phyloP scores from a whole-genome alignment of 2,113 vertebrate species.

The Bombycilla garrulus region DNA sequence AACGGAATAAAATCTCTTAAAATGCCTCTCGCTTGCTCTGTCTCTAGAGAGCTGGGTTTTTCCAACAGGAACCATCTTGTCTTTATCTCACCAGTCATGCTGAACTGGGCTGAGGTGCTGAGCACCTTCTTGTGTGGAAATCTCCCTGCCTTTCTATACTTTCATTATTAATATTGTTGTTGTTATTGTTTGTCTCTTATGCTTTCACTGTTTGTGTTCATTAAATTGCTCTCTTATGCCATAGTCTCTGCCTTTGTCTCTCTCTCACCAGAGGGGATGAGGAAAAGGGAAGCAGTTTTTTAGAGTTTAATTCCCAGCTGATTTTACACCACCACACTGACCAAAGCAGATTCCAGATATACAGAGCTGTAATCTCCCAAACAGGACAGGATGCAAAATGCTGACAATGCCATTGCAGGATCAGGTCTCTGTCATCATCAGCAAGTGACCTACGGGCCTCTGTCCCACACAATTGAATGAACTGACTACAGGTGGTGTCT shows the following conservation, averaged over 20 bases:
- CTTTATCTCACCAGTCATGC: background rate
- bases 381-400: background rate
- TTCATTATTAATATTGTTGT: background rate
- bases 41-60: too few relatives aligned
- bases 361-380: background rate
- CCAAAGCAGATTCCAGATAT: background rate
- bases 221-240: background rate
- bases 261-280: background rate
- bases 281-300: background rate
- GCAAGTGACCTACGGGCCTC: background rate
- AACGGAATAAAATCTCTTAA: too few relatives aligned
- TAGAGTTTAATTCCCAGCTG: background rate
- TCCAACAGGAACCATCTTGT: background rate
- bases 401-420: background rate
- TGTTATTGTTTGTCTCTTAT: background rate
- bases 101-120: background rate
- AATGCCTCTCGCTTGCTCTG: too few relatives aligned
- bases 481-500: background rate
- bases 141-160: accelerated
- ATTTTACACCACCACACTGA: background rate
- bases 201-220: background rate
- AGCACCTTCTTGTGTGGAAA: background rate
- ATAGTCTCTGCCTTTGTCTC: background rate
- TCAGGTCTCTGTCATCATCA: background rate
- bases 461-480: background rate